These are phyloP conservation scores for Limnephilus auricula DNA, from an alignment of 2,888 invertebrate species.

Conservation along the genomic window DNA sequence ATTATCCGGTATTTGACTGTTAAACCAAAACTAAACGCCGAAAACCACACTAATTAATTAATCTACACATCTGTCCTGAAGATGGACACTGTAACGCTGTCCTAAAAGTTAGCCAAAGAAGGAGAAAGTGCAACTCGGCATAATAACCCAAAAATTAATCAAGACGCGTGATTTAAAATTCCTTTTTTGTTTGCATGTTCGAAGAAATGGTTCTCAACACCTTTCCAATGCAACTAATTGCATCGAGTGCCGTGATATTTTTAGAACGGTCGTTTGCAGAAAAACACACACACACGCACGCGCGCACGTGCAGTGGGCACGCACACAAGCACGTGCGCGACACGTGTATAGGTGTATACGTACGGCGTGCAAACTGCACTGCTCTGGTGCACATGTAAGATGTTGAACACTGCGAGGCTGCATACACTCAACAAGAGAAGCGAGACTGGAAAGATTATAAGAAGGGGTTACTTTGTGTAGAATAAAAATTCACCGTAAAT, in stretches of 20 bases:
- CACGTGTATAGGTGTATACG: slow-evolving; percentile 44
- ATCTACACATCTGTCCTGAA: too few relatives aligned
- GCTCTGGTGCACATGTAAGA: background rate
- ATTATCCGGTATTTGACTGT: too few relatives aligned
- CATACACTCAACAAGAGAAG: background rate
- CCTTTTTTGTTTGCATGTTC: too few relatives aligned
- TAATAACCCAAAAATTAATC: too few relatives aligned
- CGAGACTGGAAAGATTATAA: background rate
- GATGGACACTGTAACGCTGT: too few relatives aligned
- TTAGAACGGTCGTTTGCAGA: slow-evolving; percentile 59
- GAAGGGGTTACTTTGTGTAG: background rate
- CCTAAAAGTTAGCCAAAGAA: too few relatives aligned
- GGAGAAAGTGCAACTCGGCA: too few relatives aligned
- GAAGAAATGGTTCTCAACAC: slow-evolving; percentile 24
- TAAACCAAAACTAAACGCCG: too few relatives aligned
- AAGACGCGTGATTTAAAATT: too few relatives aligned
- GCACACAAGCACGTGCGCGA: background rate
- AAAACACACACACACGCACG: slow-evolving; percentile 58
- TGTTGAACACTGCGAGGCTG: background rate
- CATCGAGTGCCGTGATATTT: slow-evolving; percentile 62
- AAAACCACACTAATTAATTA: too few relatives aligned
- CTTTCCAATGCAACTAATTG: slow-evolving; percentile 57
- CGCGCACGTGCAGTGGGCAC: slow-evolving; percentile 45
- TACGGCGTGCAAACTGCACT: slow-evolving; percentile 24
- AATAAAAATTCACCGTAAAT: background rate